A percentile compares a stretch with the other conserved stretches of the same genome.
Evolutionary conservation across 2,113 vertebrate species (phyloP).

Genomic region (Gnathonemus longibarbis): DNA sequence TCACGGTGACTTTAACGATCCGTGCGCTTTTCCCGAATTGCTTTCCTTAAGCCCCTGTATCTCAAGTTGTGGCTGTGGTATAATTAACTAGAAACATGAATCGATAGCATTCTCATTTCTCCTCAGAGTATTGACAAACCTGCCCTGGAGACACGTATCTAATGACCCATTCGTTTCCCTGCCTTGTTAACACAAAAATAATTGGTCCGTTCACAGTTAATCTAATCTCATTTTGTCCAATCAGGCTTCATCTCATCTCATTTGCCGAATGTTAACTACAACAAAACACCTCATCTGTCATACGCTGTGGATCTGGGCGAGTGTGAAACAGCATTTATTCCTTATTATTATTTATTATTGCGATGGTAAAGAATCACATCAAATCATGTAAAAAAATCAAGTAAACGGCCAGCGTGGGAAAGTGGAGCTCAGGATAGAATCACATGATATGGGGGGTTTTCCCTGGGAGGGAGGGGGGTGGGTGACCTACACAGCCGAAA

Average conservation of each 20-base stretch:
- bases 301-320: background rate
- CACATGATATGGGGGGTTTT: background rate
- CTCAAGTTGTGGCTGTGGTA: background rate
- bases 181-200: constrained; percentile 14
- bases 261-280: background rate
- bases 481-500: background rate
- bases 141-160: background rate
- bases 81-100: constrained; percentile 9
- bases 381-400: too few relatives aligned
- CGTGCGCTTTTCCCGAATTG: background rate
- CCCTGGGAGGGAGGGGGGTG: background rate
- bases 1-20: background rate
- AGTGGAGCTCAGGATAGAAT: background rate
- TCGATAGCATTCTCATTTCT: constrained; percentile 10
- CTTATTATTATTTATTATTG: background rate
- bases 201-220: constrained; percentile 2
- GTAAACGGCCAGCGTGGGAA: background rate
- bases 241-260: background rate
- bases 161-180: background rate
- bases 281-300: background rate
- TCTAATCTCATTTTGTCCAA: constrained; percentile 9
- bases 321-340: background rate
- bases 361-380: background rate
- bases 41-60: background rate
- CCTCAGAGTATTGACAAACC: constrained; percentile 2